These are phyloP conservation scores for Agrochola circellaris DNA, from an alignment of 2,888 invertebrate species.

Conservation along the genomic window DNA sequence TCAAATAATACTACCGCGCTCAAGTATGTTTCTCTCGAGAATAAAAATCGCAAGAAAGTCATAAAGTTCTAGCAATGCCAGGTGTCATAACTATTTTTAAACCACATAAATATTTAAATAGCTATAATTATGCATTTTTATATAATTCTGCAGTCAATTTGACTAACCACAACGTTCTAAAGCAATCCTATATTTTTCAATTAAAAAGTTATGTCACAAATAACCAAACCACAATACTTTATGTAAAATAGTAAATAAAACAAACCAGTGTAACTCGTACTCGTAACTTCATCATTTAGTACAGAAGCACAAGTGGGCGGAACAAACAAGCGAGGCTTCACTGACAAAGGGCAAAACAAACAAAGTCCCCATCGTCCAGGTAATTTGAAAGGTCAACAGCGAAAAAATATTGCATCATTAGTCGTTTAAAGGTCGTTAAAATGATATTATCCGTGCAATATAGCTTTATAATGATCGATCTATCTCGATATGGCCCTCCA, in stretches of 20 bases:
- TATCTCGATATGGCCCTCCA: constrained; percentile 79
- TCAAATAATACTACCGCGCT: constrained; percentile 76
- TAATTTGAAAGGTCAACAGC: constrained; percentile 61
- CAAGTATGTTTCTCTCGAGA: constrained; percentile 73
- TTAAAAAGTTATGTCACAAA: background rate
- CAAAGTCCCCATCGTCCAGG: constrained; percentile 53
- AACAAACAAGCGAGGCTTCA: constrained; percentile 46
- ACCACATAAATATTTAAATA: constrained; percentile 6
- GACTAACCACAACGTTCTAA: background rate
- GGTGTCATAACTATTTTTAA: constrained; percentile 52
- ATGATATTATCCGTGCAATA: constrained; percentile 68
- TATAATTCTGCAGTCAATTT: background rate
- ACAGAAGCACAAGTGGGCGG: constrained; percentile 24
- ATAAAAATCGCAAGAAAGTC: constrained; percentile 71
- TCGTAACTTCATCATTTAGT: constrained; percentile 27
- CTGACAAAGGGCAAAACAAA: constrained; percentile 60
- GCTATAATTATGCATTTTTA: background rate
- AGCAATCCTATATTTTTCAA: background rate
- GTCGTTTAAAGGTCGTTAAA: constrained; percentile 66
- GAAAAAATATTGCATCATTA: constrained; percentile 64
- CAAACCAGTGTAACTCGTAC: constrained; percentile 6
- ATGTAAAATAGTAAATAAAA: constrained; percentile 17
- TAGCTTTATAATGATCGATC: constrained; percentile 80
- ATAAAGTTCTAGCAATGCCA: constrained; percentile 57
- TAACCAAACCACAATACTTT: background rate